Base-by-base conservation (phyloP, 1,140 invertebrate genomes). In the Achatina immaculata region DNA sequence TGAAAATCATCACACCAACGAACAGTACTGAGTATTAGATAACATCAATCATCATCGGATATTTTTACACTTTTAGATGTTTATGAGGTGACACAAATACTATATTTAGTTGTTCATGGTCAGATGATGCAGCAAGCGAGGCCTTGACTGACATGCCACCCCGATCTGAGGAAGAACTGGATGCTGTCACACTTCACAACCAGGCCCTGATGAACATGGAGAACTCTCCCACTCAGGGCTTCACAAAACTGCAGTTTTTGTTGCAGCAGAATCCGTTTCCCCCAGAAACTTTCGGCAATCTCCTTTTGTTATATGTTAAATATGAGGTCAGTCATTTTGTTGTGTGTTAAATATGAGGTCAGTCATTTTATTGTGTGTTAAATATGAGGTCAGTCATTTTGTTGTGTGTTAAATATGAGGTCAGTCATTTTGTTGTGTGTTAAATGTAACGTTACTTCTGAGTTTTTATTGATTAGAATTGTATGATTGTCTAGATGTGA, bases 71-170 rank as follows among this genome's bases (percentile, higher is more conserved):
- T n/a, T n/a, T n/a, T n/a, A n/a, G n/a, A n/a, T n/a, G n/a, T n/a
- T n/a, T n/a, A n/a, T n/a, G n/a, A n/a, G n/a, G n/a, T n/a, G n/a
- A n/a, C n/a, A n/a, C n/a, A n/a, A n/a, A n/a, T n/a, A n/a, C n/a
- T n/a, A n/a, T n/a, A n/a, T n/a, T n/a, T n/a, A n/a, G n/a, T n/a
- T n/a, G n/a, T n/a, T n/a, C n/a, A n/a, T 55, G 3, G 19, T 55
- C 85, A 96, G 95, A 95, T 89, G 96, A 97, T 85, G 95, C 95
- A 31, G 97, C 98, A 16, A 94, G 95, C 89, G 98, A 99, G 92
- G 97, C 98, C 0, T 91, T 99, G 66, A 96, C 96, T 0, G 99
- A 99, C 91, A 98, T 99, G 96, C 99, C 99, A 38, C 98, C 98
- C 0, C 82, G 93, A 83, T 95, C 96, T 14, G 98, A 99, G 91